Base-by-base conservation (phyloP, 2,113 vertebrate genomes). In the Balaeniceps rex region DNA sequence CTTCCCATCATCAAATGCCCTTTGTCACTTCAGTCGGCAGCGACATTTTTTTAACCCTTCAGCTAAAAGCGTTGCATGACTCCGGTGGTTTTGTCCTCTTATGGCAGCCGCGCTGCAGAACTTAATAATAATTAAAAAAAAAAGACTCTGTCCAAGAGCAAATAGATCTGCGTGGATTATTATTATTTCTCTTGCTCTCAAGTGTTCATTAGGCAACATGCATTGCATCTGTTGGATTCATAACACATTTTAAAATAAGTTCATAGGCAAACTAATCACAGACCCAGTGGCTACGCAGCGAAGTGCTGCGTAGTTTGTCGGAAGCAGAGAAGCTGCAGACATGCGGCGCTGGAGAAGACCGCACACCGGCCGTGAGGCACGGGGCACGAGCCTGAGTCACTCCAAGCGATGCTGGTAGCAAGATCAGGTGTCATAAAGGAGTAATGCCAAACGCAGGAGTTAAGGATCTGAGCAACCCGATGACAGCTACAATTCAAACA, bases 341-440 rank as follows among this genome's bases (percentile, higher is more conserved):
- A 1, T 7, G 19, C 31, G 8, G 36, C 2, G 26, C 52, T n/a
- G 70, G 44, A n/a, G 75, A 21, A 51, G 63, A 7, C 24, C 19
- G 42, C 44, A 15, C 10, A 1, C 19, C 0, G 51, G 17, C 46
- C 24, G 40, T 1, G 34, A 34, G 44, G 9, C 34, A 6, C 0
- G 2, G 61, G 7, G 55, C 9, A 18, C 1, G 24, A 15, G 1
- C 63, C 31, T 4, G 15, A 11, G 28, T 10, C 26, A 1, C 52
- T 29, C 5, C 24, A 7, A 71, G 72, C 60, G 38, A 4, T 4
- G 46, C 49, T 36, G 31, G 12, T 1, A 36, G 77, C 47, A 11
- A 74, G 52, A 2, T 38, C 46, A 55, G 79, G 7, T 10, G 76
- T 1, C 3, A 38, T 17, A 14, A 26, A 55, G 75, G 28, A 58